Percentiles rank a stretch among this genome's conserved stretches.
phyloP scores from a whole-genome alignment of 2,888 invertebrate species.

The Andrena minutula region DNA sequence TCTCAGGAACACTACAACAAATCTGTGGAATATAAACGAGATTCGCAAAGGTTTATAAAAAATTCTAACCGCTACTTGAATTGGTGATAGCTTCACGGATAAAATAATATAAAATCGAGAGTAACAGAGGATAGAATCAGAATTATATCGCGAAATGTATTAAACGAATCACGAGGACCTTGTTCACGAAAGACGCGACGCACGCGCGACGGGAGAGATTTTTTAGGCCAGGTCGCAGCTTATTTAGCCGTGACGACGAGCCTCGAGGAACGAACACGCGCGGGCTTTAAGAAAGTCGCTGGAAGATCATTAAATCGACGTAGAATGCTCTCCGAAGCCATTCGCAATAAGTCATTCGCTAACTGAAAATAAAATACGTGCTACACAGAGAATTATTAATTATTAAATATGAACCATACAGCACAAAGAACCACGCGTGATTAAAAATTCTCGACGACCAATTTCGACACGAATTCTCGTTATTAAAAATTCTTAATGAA shows the following conservation, averaged over 20 bases:
- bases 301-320: background rate
- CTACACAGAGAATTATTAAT: too few species aligned
- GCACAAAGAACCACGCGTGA: too few species aligned
- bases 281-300: background rate
- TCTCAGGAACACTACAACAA: background rate
- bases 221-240: conserved; percentile 42
- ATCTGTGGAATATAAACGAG: too few species aligned
- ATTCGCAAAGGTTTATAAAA: too few species aligned
- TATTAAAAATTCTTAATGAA: too few species aligned
- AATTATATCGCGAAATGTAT: conserved; percentile 3
- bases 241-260: conserved; percentile 17
- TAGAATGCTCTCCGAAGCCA: background rate
- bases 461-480: too few species aligned
- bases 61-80: too few species aligned
- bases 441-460: too few species aligned
- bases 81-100: too few species aligned
- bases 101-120: background rate
- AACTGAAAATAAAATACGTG: too few species aligned
- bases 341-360: background rate
- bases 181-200: conserved; percentile 36
- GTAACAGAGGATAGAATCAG: background rate
- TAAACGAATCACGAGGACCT: background rate
- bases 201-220: conserved; percentile 26
- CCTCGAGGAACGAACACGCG: background rate
- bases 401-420: too few species aligned